A percentile compares a stretch with the other conserved stretches of the same genome.
Conservation (phyloP, 2,888 invertebrate species). For the Hirtodrosophila confusa region DNA sequence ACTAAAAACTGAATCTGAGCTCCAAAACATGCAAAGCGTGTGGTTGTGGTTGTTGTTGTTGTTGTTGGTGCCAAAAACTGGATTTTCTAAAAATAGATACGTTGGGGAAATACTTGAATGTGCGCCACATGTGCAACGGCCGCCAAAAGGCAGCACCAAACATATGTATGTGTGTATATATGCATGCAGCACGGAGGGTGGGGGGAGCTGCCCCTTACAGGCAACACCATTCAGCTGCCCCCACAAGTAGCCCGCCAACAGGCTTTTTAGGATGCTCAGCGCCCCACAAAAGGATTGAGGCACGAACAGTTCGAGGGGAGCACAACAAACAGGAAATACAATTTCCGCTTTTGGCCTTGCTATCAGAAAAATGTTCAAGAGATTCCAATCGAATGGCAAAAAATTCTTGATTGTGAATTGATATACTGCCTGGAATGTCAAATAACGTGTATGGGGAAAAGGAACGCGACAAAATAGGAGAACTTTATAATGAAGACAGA, state of each 20-base stretch:
- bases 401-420: slow-evolving; percentile 5
- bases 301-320: slow-evolving; percentile 8
- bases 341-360: slow-evolving; percentile 48
- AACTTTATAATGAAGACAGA: too few relatives aligned
- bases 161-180: neutral
- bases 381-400: slow-evolving; percentile 22
- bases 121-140: slow-evolving; percentile 78
- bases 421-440: slow-evolving; percentile 7
- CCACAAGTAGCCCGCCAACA: slow-evolving; percentile 9
- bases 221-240: slow-evolving; percentile 1
- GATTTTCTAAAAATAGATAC: slow-evolving; percentile 83
- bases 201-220: slow-evolving; percentile 3
- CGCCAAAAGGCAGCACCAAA: slow-evolving; percentile 60
- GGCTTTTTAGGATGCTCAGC: slow-evolving; percentile 17
- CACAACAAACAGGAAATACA: slow-evolving; percentile 54
- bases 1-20: slow-evolving; percentile 15
- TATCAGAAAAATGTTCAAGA: slow-evolving; percentile 20
- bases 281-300: slow-evolving; percentile 32
- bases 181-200: neutral
- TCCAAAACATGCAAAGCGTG: slow-evolving; percentile 62
- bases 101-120: slow-evolving; percentile 80
- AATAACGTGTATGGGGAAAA: neutral
- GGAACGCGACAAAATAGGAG: too few relatives aligned
- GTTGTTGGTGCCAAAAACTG: slow-evolving; percentile 75
- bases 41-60: slow-evolving; percentile 17